Evolutionary conservation across 2,797 vertebrate species (phyloP).

Genomic region (Trachops cirrhosus): DNA sequence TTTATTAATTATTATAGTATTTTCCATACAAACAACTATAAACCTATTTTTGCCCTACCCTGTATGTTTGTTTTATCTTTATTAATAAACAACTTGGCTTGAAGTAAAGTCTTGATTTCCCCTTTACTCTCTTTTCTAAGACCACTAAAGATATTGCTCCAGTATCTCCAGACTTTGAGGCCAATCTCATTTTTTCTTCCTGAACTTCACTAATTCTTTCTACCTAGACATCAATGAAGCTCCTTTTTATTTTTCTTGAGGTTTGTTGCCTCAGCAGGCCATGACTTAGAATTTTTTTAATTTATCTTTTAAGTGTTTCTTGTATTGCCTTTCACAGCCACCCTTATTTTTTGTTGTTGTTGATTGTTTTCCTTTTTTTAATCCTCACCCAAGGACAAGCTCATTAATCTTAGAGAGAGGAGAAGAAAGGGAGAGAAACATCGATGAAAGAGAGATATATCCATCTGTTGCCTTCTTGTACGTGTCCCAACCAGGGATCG

Average conservation of each 20-base stretch:
- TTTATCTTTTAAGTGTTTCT: not conserved
- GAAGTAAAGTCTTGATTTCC: not conserved
- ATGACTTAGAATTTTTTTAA: not conserved
- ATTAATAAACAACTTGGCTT: conserved; percentile 18
- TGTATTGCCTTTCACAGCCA: not conserved
- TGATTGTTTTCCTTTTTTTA: not conserved
- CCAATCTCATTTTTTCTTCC: not conserved
- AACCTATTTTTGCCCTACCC: not conserved
- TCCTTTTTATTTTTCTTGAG: not conserved
- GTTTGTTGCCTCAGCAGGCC: not conserved
- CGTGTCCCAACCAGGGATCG: not conserved
- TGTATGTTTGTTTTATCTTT: not conserved
- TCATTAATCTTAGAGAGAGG: not conserved
- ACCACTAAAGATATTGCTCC: not conserved
- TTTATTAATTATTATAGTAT: not conserved
- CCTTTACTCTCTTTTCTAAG: not conserved
- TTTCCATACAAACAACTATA: not conserved
- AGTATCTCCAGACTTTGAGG: not conserved
- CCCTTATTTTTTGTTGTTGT: no score
- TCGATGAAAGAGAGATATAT: not conserved
- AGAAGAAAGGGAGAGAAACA: not conserved
- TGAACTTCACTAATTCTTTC: not conserved
- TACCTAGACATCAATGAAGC: not conserved
- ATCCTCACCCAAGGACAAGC: not conserved
- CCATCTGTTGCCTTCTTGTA: not conserved